Evolutionary conservation across 2,888 invertebrate species (phyloP).

Genomic region (Bibio marci): DNA sequence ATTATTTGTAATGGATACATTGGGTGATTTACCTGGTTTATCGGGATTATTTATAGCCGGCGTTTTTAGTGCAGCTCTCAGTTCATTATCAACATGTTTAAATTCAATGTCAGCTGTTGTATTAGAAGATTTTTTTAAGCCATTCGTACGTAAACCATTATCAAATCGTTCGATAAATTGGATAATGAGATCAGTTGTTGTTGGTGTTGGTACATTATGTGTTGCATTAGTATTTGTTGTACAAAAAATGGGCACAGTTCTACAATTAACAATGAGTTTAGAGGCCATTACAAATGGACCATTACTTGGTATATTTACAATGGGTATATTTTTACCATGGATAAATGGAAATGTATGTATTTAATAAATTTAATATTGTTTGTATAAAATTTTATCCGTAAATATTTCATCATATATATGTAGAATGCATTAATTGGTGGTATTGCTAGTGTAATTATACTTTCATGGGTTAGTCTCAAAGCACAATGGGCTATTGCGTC

Average conservation of each 20-base stretch:
- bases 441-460: slow-evolving; percentile 33
- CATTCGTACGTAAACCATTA: slow-evolving; percentile 36
- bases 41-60: slow-evolving; percentile 80
- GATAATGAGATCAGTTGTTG: slow-evolving; percentile 53
- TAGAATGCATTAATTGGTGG: slow-evolving; percentile 45
- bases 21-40: slow-evolving; percentile 58
- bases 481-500: slow-evolving; percentile 43
- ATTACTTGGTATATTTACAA: slow-evolving; percentile 43
- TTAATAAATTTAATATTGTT: neutral
- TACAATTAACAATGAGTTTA: slow-evolving; percentile 47
- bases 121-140: slow-evolving; percentile 53
- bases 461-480: slow-evolving; percentile 44
- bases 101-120: slow-evolving; percentile 65
- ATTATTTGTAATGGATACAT: slow-evolving; percentile 53
- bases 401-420: slow-evolving; percentile 5
- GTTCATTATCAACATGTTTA: slow-evolving; percentile 59
- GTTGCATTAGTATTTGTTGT: slow-evolving; percentile 51
- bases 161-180: slow-evolving; percentile 36
- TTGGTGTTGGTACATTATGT: slow-evolving; percentile 48
- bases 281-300: slow-evolving; percentile 56
- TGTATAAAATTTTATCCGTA: neutral
- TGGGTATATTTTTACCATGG: slow-evolving; percentile 53
- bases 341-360: slow-evolving; percentile 38
- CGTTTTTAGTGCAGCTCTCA: slow-evolving; percentile 76
- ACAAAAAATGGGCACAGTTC: slow-evolving; percentile 56